Conservation (phyloP, 2,797 vertebrate genomes). For the Phoxinus dragarum region DNA sequence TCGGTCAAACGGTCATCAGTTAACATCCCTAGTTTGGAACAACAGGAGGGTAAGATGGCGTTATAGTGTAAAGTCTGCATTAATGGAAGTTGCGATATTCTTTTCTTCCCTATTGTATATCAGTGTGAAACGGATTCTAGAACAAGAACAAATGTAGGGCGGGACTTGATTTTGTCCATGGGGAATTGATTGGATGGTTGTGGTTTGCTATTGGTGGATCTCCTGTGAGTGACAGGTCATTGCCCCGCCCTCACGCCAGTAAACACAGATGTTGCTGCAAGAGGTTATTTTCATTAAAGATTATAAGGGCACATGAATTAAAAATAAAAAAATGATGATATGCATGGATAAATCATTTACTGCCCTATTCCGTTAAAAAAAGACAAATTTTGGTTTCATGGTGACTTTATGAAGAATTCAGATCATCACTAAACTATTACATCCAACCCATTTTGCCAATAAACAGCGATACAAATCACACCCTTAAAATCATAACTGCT, state of each 20-base stretch:
- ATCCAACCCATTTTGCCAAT: slow-evolving; percentile 35
- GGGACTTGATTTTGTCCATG: background rate
- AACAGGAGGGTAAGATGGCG: background rate
- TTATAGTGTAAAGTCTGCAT: background rate
- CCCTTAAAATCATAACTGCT: slow-evolving; percentile 46
- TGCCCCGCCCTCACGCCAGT: background rate
- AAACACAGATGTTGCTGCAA: background rate
- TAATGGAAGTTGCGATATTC: background rate
- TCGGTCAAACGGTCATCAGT: no score
- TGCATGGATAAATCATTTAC: background rate
- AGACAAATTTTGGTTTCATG: background rate
- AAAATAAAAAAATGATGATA: background rate
- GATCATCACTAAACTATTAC: background rate
- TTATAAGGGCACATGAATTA: background rate
- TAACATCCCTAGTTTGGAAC: no score
- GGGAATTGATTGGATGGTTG: background rate
- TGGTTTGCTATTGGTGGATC: background rate
- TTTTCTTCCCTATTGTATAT: background rate
- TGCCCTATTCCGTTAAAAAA: background rate
- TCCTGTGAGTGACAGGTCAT: background rate
- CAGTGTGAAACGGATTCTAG: background rate
- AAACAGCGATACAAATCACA: slow-evolving; percentile 30
- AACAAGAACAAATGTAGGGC: background rate
- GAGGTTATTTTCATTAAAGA: background rate
- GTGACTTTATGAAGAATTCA: slow-evolving; percentile 14